Evolutionary conservation across 2,888 invertebrate genomes (phyloP).

Genomic region (Eretmocerus hayati): DNA sequence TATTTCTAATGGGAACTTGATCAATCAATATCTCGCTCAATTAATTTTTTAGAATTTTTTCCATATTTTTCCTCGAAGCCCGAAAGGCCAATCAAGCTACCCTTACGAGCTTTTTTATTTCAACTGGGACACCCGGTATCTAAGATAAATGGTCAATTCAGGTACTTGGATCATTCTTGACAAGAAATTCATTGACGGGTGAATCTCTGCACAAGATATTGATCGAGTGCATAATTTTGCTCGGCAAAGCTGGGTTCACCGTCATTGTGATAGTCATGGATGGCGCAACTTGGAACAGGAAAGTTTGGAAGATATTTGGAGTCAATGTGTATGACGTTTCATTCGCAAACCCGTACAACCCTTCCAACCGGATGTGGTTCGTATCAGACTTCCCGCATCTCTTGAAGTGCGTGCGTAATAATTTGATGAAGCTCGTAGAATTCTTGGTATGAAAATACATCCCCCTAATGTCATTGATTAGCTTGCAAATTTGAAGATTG

Average conservation of each 20-base stretch:
- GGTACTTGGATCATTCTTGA: conserved; percentile 17
- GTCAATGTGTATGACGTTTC: conserved; percentile 17
- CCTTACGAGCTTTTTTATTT: no score
- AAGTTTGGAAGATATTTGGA: conserved; percentile 28
- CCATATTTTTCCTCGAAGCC: no score
- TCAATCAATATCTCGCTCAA: no score
- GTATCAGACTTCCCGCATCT: conserved; percentile 29
- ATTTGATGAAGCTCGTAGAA: conserved; percentile 19
- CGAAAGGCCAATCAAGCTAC: no score
- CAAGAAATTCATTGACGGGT: conserved; percentile 23
- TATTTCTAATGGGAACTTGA: no score
- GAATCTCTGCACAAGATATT: conserved; percentile 26
- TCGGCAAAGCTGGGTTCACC: conserved; percentile 24
- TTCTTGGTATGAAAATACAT: conserved; percentile 15
- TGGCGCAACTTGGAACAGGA: background rate
- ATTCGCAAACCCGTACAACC: conserved; percentile 25
- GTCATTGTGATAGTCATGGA: conserved; percentile 25
- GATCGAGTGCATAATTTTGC: conserved; percentile 26
- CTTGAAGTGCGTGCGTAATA: conserved; percentile 25
- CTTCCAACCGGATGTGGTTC: conserved; percentile 24
- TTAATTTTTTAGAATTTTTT: no score
- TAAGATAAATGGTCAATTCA: background rate
- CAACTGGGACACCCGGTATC: no score
- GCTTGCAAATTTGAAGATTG: background rate
- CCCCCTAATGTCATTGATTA: background rate